These are phyloP conservation scores for Proterorhinus semilunaris DNA, from an alignment of 2,113 vertebrate genomes.

Conservation along the genomic window DNA sequence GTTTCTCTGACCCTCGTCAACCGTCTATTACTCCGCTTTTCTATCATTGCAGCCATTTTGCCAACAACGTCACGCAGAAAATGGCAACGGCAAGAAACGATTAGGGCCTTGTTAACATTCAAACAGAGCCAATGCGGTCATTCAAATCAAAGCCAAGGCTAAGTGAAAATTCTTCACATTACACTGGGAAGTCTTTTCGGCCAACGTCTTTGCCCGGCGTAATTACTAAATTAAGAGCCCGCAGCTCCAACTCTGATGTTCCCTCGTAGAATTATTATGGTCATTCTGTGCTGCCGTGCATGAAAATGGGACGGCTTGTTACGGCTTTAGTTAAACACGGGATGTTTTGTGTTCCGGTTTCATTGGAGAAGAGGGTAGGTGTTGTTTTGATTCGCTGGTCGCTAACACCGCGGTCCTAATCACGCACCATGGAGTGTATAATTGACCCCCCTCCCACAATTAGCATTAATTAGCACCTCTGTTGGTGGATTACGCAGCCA, in stretches of 20 bases:
- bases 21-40: too few relatives aligned
- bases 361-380: slow-evolving; percentile 14
- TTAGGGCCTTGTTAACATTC: slow-evolving; percentile 3
- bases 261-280: slow-evolving; percentile 12
- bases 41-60: too few relatives aligned
- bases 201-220: slow-evolving; percentile 9
- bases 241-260: neutral
- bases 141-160: neutral
- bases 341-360: slow-evolving; percentile 23
- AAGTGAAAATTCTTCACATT: slow-evolving; percentile 3
- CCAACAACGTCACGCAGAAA: neutral
- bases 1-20: too few relatives aligned
- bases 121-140: neutral
- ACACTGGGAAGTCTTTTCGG: slow-evolving; percentile 8
- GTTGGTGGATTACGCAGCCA: slow-evolving; percentile 54
- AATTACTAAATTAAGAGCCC: slow-evolving; percentile 21
- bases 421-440: slow-evolving; percentile 57
- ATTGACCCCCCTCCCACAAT: slow-evolving; percentile 63
- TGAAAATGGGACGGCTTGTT: slow-evolving; percentile 9
- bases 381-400: slow-evolving; percentile 56
- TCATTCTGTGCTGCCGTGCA: slow-evolving; percentile 8
- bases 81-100: neutral
- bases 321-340: slow-evolving; percentile 32
- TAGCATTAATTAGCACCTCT: slow-evolving; percentile 72
- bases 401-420: slow-evolving; percentile 52